Base-by-base conservation (phyloP, 2,797 vertebrate genomes). In the Betta splendens region DNA sequence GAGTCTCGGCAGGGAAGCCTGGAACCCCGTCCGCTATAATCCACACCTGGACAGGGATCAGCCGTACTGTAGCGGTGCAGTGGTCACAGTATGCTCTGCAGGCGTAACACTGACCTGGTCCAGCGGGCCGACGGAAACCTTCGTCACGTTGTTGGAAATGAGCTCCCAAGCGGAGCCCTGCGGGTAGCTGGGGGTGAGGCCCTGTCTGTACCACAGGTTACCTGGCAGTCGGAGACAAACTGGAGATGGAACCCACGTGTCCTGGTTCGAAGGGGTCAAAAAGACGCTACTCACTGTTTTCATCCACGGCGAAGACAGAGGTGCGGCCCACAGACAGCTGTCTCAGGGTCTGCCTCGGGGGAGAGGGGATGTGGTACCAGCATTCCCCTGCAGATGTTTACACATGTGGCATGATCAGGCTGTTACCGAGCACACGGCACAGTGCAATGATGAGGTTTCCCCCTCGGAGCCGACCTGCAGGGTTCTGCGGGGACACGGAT, bases 321-420 rank as follows among this genome's bases (percentile, higher is more conserved):
- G 94, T 98, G 67, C 95, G 89, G 7, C 98, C 98, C 9, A 98
- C 97, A 0, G 97, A 98, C 46, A 98, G 94, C 74, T 97, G 97
- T 50, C 86, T 93, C 47, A 99, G 83, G 21, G 91, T 94, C 87
- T 99, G 96, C 13, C 91, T 94, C 4, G 83, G 89, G 1, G 98
- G 98, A 3, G 95, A 92, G 0, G 97, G 95, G 72, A 99, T 96
- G 79, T 98, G 96, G 84, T 98, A 98, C 97, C 95, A 97, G 84
- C 94, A 95, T 46, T 96, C 94, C 22, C 95, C 95, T 97, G 85
- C 3, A 59, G 62, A 44, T 45, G 47, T 4, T 25, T 7, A 9
- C 10, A 51, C 0, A 25, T 54, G 32, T 15, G 9, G 6, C 17
- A 56, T 8, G 16, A 0, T 38, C 32, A n/a, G 20, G 25, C 5